Conservation (phyloP, 2,113 vertebrate genomes). For the Pyxicephalus adspersus region DNA sequence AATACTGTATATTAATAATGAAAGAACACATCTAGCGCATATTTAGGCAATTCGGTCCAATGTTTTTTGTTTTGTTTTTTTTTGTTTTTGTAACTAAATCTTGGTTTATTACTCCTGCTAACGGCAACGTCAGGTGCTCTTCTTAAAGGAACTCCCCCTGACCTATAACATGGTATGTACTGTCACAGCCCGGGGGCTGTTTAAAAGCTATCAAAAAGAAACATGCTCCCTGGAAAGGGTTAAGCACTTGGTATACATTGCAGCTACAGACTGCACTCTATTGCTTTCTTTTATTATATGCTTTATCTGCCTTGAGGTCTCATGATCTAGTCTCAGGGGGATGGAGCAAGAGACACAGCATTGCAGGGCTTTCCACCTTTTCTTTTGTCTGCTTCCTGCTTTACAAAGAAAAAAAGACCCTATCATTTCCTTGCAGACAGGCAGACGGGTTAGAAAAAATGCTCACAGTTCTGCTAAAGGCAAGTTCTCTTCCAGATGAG, state of each 20-base stretch:
- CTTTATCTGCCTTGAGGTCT: slow-evolving; percentile 55
- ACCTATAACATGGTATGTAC: background rate
- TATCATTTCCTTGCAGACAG: slow-evolving; percentile 57
- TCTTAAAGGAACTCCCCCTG: background rate
- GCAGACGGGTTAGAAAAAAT: slow-evolving; percentile 53
- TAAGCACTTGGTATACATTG: slow-evolving; percentile 36
- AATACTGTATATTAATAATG: too few species aligned
- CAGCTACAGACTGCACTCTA: slow-evolving; percentile 42
- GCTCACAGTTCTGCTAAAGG: slow-evolving; percentile 48
- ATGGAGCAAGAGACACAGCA: slow-evolving; percentile 44
- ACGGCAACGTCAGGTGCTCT: too few species aligned
- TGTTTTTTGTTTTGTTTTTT: too few species aligned
- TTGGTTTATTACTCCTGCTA: too few species aligned
- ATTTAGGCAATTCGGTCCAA: too few species aligned
- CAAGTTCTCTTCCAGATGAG: slow-evolving; percentile 49
- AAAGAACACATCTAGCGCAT: too few species aligned
- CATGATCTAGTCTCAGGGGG: slow-evolving; percentile 53
- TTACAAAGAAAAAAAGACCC: slow-evolving; percentile 53
- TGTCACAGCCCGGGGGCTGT: background rate
- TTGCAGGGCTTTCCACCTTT: slow-evolving; percentile 56
- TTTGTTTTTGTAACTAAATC: too few species aligned
- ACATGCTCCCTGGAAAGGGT: slow-evolving; percentile 12
- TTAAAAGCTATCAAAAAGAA: background rate
- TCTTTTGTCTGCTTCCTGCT: slow-evolving; percentile 57
- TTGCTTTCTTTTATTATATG: slow-evolving; percentile 56